Conservation (phyloP, 2,888 invertebrate species). For the Drosophila melanosoma region DNA sequence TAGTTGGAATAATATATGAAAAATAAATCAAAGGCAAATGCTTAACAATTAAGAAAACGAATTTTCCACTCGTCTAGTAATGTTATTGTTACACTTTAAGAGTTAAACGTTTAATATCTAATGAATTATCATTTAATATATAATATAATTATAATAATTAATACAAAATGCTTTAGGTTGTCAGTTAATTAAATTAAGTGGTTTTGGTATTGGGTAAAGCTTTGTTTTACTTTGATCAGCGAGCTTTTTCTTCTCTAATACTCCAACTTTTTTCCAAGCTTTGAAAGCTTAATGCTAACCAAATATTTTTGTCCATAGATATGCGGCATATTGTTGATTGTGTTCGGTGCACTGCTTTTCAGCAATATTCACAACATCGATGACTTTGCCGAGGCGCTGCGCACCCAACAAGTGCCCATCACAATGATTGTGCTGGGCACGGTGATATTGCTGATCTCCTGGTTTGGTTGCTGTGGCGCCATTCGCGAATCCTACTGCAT, state of each 20-base stretch:
- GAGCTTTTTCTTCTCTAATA: slow-evolving; percentile 12
- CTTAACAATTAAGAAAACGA: neutral
- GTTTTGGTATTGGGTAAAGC: slow-evolving; percentile 25
- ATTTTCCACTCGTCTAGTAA: neutral
- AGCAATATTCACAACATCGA: slow-evolving; percentile 87
- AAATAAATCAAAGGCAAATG: neutral
- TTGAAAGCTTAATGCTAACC: neutral
- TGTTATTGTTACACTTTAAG: neutral
- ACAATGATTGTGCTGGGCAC: slow-evolving; percentile 89
- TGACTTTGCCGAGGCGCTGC: slow-evolving; percentile 85
- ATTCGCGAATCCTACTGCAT: slow-evolving; percentile 95
- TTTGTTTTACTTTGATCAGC: neutral
- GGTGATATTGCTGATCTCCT: slow-evolving; percentile 92
- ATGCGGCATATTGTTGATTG: slow-evolving; percentile 89
- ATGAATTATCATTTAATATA: neutral
- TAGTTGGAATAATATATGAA: neutral
- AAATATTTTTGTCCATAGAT: slow-evolving; percentile 85
- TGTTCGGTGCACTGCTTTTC: slow-evolving; percentile 89
- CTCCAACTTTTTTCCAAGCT: slow-evolving; percentile 2
- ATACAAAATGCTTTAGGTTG: neutral
- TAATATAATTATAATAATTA: neutral
- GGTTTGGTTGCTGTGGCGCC: slow-evolving; percentile 96
- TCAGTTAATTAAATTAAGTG: neutral
- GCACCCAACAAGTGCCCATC: slow-evolving; percentile 88
- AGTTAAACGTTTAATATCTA: neutral